Conservation (phyloP, 2,888 invertebrate genomes). For the Drosophila niveifrons region DNA sequence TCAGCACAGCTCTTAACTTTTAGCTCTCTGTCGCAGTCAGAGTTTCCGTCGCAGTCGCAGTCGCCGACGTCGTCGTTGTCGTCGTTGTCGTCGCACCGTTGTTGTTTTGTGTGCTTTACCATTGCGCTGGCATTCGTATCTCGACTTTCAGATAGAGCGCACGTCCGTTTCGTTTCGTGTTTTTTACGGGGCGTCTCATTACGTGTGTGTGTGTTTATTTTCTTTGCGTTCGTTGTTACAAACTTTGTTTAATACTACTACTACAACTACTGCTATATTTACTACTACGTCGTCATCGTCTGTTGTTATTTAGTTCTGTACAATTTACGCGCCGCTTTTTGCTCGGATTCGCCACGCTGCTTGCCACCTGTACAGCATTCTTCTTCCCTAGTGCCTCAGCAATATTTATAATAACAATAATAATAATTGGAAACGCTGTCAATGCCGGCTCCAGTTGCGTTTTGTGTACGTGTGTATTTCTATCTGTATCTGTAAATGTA, state of each 20-base stretch:
- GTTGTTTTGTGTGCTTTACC: conserved; percentile 38
- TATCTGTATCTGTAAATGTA: conserved; percentile 22
- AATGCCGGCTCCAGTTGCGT: conserved; percentile 67
- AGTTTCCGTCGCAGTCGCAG: no score
- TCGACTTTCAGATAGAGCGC: conserved; percentile 70
- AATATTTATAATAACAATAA: conserved; percentile 24
- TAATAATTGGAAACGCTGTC: conserved; percentile 55
- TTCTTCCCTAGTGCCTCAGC: background rate
- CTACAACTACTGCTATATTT: conserved; percentile 50
- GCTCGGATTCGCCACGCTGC: conserved; percentile 52
- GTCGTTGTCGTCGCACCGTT: no score
- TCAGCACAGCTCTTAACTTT: conserved; percentile 37
- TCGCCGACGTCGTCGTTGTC: background rate
- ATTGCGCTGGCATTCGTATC: conserved; percentile 75
- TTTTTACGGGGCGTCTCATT: conserved; percentile 30
- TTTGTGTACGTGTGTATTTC: conserved; percentile 39
- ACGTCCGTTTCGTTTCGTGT: conserved; percentile 55
- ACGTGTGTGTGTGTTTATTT: conserved; percentile 63
- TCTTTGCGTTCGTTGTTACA: conserved; percentile 70
- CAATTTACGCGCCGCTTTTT: conserved; percentile 55
- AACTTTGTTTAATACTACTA: conserved; percentile 51
- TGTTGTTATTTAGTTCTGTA: conserved; percentile 49
- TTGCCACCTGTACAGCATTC: conserved; percentile 59
- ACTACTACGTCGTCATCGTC: conserved; percentile 48
- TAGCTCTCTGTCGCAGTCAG: background rate